A percentile compares a stretch with the other conserved stretches of the same genome.
phyloP scores from a whole-genome alignment of 2,113 vertebrate genomes.

The Paralichthys olivaceus region DNA sequence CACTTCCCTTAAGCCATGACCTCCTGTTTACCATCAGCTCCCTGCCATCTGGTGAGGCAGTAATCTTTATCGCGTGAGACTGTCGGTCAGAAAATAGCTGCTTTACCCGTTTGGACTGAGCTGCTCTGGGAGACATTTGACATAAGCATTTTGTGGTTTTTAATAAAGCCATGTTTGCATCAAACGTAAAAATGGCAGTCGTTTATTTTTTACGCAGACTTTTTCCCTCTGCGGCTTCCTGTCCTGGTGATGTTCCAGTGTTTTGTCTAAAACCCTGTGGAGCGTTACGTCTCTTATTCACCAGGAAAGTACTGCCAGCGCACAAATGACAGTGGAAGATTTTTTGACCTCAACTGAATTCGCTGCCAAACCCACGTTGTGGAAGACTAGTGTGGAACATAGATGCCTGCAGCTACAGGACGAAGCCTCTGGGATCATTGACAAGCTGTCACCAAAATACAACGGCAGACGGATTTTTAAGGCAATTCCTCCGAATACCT shows the following conservation, averaged over 20 bases:
- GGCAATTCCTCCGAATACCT: conserved; percentile 54
- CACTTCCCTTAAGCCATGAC: conserved; percentile 19
- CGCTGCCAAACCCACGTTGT: not conserved
- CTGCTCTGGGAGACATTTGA: not conserved
- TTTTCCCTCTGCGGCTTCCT: not conserved
- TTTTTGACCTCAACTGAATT: conserved; percentile 48
- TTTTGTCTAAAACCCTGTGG: conserved; percentile 21
- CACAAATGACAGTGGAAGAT: conserved; percentile 23
- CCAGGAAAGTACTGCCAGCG: conserved; percentile 30
- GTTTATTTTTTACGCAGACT: conserved; percentile 36
- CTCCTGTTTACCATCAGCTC: conserved; percentile 19
- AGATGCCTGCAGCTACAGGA: conserved; percentile 42
- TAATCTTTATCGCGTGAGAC: conserved; percentile 49
- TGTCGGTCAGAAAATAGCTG: conserved; percentile 23
- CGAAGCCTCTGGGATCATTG: conserved; percentile 31
- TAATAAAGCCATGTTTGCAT: conserved; percentile 46
- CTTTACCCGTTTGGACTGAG: conserved; percentile 21
- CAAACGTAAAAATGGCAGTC: conserved; percentile 37
- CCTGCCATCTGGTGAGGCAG: conserved; percentile 45
- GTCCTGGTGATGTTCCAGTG: not conserved
- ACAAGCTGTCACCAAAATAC: conserved; percentile 57
- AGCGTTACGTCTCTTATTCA: conserved; percentile 27
- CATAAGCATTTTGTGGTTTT: not conserved
- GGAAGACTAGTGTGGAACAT: conserved; percentile 29
- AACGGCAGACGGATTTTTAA: conserved; percentile 40